Conservation (phyloP, 2,797 vertebrate genomes). For the Rhadinocentrus ornatus region DNA sequence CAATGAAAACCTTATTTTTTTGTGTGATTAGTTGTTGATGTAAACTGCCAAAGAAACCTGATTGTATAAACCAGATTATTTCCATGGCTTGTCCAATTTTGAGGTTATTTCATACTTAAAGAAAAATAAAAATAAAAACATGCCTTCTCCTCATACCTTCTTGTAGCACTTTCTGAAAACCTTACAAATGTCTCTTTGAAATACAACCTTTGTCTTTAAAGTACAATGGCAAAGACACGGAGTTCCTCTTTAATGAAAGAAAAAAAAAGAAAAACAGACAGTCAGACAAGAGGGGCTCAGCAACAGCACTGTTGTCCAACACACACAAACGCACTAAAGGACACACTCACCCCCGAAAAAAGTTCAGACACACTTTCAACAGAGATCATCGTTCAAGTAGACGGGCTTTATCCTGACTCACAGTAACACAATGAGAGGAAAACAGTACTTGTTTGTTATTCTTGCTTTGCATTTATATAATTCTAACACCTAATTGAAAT, state of each 20-base stretch:
- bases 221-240: slow-evolving; percentile 39
- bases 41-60: slow-evolving; percentile 46
- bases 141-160: slow-evolving; percentile 28
- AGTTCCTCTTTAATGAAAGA: slow-evolving; percentile 37
- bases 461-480: slow-evolving; percentile 65
- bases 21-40: slow-evolving; percentile 18
- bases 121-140: slow-evolving; percentile 4
- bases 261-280: slow-evolving; percentile 49
- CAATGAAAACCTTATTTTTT: slow-evolving; percentile 20
- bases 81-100: slow-evolving; percentile 42
- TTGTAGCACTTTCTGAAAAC: slow-evolving; percentile 50
- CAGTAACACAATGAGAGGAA: slow-evolving; percentile 77
- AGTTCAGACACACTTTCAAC: slow-evolving; percentile 65
- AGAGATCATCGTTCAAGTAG: slow-evolving; percentile 81
- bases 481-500: slow-evolving; percentile 72
- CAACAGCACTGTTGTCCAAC: slow-evolving; percentile 74
- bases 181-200: slow-evolving; percentile 36
- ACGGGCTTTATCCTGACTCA: slow-evolving; percentile 79
- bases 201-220: slow-evolving; percentile 28
- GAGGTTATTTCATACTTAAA: slow-evolving; percentile 34
- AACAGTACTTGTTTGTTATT: slow-evolving; percentile 70
- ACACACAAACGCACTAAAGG: slow-evolving; percentile 50
- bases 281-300: slow-evolving; percentile 74
- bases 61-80: slow-evolving; percentile 23
- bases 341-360: slow-evolving; percentile 42